A percentile compares a stretch with the other conserved stretches of the same genome.
These are phyloP conservation scores for Drosophila jambulina DNA, from an alignment of 1,140 invertebrate species.

Conservation along the genomic window DNA sequence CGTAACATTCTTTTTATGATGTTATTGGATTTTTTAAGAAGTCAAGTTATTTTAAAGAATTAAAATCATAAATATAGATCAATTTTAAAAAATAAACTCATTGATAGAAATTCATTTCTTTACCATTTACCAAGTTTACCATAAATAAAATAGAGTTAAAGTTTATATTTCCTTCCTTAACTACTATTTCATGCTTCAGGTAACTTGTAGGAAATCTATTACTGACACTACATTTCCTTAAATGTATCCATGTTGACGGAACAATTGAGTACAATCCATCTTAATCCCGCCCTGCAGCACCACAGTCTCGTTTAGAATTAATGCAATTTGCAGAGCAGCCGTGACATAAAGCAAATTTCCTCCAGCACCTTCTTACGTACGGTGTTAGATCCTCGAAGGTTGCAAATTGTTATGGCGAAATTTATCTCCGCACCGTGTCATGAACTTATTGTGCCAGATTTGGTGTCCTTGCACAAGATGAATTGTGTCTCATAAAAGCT, in stretches of 20 bases:
- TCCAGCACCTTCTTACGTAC: slow-evolving; percentile 1
- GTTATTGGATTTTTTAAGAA: not conserved
- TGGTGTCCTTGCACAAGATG: slow-evolving; percentile 46
- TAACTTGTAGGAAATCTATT: not conserved
- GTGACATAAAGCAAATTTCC: slow-evolving; percentile 9
- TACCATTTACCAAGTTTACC: too few species aligned
- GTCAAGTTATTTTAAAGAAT: not conserved
- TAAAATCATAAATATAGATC: not conserved
- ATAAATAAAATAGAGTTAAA: too few species aligned
- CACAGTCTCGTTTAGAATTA: slow-evolving; percentile 17
- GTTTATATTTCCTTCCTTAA: not conserved
- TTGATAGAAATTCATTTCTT: not conserved
- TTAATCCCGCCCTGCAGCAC: slow-evolving; percentile 10
- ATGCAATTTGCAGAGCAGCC: slow-evolving; percentile 4
- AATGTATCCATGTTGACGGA: slow-evolving; percentile 3
- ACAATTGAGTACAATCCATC: not conserved
- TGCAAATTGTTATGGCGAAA: slow-evolving; percentile 35
- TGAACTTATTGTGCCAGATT: slow-evolving; percentile 51
- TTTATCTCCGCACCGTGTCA: slow-evolving; percentile 32
- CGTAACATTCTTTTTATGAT: not conserved
- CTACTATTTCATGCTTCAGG: not conserved
- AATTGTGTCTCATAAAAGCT: slow-evolving; percentile 25
- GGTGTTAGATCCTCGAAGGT: slow-evolving; percentile 16
- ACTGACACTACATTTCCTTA: too few species aligned
- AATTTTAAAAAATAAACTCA: not conserved